Evolutionary conservation across 2,797 vertebrate genomes (phyloP).

Genomic region (Alfaro cultratus): DNA sequence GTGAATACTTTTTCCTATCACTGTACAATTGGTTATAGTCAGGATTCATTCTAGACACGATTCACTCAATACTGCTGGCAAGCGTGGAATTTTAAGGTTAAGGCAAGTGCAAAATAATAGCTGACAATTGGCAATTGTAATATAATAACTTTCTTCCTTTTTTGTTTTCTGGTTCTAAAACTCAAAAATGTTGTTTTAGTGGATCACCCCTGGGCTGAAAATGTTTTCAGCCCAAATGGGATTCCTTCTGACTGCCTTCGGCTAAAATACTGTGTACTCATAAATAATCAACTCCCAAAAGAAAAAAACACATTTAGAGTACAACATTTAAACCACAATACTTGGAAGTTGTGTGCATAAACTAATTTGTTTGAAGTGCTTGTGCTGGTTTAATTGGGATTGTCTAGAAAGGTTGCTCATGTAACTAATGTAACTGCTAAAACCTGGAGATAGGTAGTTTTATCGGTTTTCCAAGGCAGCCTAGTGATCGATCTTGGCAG

Average conservation of each 20-base stretch:
- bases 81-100: background rate
- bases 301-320: background rate
- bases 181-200: background rate
- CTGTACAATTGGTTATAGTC: background rate
- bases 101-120: background rate
- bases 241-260: background rate
- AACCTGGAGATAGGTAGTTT: conserved; percentile 24
- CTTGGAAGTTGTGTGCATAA: background rate
- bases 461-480: conserved; percentile 22
- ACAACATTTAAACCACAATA: background rate
- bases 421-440: conserved; percentile 14
- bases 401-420: conserved; percentile 19
- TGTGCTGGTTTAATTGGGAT: conserved; percentile 6
- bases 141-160: background rate
- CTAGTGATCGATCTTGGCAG: background rate
- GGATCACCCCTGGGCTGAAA: background rate
- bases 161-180: background rate
- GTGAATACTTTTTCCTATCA: background rate
- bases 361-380: background rate
- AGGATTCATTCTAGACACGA: background rate
- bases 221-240: background rate
- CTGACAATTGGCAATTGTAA: background rate
- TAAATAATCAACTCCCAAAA: background rate
- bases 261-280: background rate
- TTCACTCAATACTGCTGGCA: background rate